Base-by-base conservation (phyloP, 2,797 vertebrate species). In the Epinephelus coioides region DNA sequence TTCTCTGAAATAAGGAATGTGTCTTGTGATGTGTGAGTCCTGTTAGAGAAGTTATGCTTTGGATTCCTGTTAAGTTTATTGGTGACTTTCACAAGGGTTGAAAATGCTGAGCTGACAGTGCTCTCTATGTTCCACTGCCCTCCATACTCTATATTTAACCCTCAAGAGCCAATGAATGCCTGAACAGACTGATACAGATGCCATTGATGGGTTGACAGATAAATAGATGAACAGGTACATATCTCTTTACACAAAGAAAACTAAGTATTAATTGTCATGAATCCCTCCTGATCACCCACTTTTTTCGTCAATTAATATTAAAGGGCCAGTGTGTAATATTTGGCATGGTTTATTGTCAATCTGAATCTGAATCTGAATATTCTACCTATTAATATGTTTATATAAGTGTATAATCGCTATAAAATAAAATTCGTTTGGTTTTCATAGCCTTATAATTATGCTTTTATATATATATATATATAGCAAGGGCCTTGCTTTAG, bases 21-120 rank as follows among this genome's bases (percentile, higher is more conserved):
- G 77, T 78, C 65, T 60, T 78, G 73, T 86, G 74, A 83, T 55
- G 70, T 70, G 82, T 70, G 77, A 73, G 46, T 72, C 74, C 68
- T 73, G 62, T 61, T 69, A 27, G 53, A 79, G 77, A 65, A 78
- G 69, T 84, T 76, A 67, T 77, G 81, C 59, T 76, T 50, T 63
- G 69, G 53, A 84, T 76, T 87, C 50, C 51, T 46, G 38, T 74
- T 79, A 13, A 54, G 23, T 81, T 76, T 62, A 75, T 63, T 78
- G 44, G 56, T 6, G 30, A 76, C 47, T 61, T 34, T 69, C 38
- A 50, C 27, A 61, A 60, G 15, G 11, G 25, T 46, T 55, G 5
- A 69, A 78, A 64, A 44, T 23, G 49, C 11, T 51, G 18, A 34
- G 49, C 17, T 69, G 21, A 40, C n/a, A 14, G 8, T 10, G 19